A percentile compares a stretch with the other conserved stretches of the same genome.
phyloP scores from a whole-genome alignment of 2,113 vertebrate species.

The Periophthalmodon schlosseri region DNA sequence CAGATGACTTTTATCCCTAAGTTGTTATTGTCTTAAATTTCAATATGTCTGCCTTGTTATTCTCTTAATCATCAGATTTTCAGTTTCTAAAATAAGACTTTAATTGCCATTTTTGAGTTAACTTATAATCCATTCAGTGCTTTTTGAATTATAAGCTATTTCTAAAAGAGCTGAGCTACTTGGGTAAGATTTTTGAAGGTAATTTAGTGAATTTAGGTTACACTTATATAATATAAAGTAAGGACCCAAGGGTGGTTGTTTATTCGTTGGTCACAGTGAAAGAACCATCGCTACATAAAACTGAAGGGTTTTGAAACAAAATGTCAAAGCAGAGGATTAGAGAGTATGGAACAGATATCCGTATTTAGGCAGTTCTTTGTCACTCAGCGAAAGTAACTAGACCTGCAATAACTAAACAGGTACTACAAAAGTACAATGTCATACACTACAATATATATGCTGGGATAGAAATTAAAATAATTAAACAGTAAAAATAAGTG shows the following conservation, averaged over 20 bases:
- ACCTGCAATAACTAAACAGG: slow-evolving; percentile 27
- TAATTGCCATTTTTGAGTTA: not conserved
- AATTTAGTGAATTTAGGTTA: no score
- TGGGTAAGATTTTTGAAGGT: no score
- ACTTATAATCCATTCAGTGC: not conserved
- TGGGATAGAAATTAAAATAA: slow-evolving; percentile 32
- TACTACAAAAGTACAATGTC: slow-evolving; percentile 6
- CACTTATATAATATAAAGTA: no score
- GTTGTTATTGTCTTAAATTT: not conserved
- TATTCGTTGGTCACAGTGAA: not conserved
- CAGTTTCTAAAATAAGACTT: not conserved
- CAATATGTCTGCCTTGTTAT: not conserved
- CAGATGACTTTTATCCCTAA: not conserved
- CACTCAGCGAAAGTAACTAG: slow-evolving; percentile 53
- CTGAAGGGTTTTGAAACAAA: not conserved
- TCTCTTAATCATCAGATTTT: not conserved
- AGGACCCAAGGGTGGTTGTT: not conserved
- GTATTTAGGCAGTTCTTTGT: slow-evolving; percentile 53
- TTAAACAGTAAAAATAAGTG: slow-evolving; percentile 41
- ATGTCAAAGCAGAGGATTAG: not conserved
- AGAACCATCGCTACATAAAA: not conserved
- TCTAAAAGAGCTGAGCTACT: no score
- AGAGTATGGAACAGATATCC: slow-evolving; percentile 20
- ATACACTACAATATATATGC: not conserved
- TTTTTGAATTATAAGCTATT: no score